Evolutionary conservation across 2,113 vertebrate species (phyloP).

Genomic region (Caranx ignobilis): DNA sequence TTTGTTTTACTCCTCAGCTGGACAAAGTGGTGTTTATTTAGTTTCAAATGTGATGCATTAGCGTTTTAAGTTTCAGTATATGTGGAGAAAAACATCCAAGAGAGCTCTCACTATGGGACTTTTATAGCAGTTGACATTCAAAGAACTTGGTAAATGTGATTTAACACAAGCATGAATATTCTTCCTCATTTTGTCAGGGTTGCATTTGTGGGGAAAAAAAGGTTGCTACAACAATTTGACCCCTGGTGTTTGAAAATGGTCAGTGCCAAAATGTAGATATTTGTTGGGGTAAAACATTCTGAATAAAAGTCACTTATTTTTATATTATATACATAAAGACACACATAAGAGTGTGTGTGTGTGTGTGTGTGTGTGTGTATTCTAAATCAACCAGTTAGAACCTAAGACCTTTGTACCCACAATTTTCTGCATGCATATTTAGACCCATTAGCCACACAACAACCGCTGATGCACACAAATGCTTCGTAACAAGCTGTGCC

Average conservation of each 20-base stretch:
- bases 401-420: conserved; percentile 32
- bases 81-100: neutral
- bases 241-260: conserved; percentile 11
- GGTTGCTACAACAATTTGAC: neutral
- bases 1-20: conserved; percentile 48
- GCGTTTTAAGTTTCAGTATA: neutral
- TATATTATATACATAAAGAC: neutral
- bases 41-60: conserved; percentile 32
- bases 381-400: conserved; percentile 23
- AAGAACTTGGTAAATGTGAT: conserved; percentile 12
- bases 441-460: conserved; percentile 65
- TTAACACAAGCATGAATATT: conserved; percentile 17
- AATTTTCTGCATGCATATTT: conserved; percentile 48
- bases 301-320: neutral
- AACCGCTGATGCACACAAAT: conserved; percentile 50
- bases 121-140: neutral
- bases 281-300: neutral
- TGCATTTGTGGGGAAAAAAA: neutral
- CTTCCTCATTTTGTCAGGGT: conserved; percentile 1
- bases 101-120: neutral
- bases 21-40: conserved; percentile 43
- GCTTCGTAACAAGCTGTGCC: conserved; percentile 66
- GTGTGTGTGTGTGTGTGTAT: neutral
- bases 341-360: neutral
- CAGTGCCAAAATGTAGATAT: neutral